A percentile compares a stretch with the other conserved stretches of the same genome.
Evolutionary conservation across 2,797 vertebrate genomes (phyloP).

Genomic region (Coluber constrictor): DNA sequence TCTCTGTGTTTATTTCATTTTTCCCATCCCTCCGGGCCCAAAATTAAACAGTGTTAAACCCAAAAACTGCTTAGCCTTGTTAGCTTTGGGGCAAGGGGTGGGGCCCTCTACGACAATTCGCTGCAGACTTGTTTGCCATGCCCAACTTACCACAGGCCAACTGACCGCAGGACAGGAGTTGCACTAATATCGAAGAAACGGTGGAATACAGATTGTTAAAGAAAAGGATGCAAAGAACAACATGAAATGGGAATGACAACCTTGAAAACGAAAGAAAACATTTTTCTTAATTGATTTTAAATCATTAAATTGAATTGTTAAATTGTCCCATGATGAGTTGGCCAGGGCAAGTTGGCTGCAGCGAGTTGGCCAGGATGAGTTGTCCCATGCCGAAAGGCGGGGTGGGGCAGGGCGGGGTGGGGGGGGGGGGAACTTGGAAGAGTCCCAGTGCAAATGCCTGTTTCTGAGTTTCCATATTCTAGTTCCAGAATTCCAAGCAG

Average conservation of each 20-base stretch:
- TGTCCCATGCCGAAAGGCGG: not conserved
- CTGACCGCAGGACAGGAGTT: not conserved
- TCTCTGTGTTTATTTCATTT: not conserved
- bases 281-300: not conserved
- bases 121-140: not conserved
- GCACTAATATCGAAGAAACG: not conserved
- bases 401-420: accelerated
- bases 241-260: not conserved
- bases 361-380: not conserved
- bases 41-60: not conserved
- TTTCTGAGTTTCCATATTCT: no score
- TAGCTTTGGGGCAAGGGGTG: not conserved
- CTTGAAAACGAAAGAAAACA: not conserved
- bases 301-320: not conserved
- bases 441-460: no score
- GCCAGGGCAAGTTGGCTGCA: no score
- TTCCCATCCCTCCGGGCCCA: not conserved
- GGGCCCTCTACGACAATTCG: not conserved
- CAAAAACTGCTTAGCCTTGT: no score
- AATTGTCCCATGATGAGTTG: not conserved
- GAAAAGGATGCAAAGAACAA: no score
- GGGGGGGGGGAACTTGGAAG: not conserved
- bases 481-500: not conserved
- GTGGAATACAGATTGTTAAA: not conserved
- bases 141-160: not conserved